Conservation (phyloP, 2,113 vertebrate genomes). For the Carollia perspicillata region DNA sequence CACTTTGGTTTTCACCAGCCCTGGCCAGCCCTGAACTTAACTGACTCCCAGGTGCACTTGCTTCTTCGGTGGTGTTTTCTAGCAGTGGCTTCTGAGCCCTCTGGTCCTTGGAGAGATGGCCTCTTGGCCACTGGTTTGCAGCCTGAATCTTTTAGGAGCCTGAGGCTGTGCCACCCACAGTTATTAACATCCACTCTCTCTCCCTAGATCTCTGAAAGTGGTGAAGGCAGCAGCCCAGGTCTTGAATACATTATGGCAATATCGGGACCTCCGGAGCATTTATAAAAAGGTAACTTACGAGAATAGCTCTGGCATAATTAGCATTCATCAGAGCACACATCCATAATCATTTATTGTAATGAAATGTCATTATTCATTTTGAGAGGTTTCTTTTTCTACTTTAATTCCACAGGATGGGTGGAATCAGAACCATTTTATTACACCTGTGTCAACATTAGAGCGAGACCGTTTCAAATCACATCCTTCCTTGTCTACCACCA, state of each 20-base stretch:
- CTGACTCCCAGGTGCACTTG: neutral
- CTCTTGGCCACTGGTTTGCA: neutral
- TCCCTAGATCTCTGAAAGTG: constrained; percentile 93
- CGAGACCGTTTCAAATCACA: constrained; percentile 96
- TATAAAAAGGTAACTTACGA: constrained; percentile 94
- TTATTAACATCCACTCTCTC: constrained; percentile 17
- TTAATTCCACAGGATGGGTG: constrained; percentile 90
- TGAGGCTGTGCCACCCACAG: neutral
- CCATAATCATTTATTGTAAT: constrained; percentile 31
- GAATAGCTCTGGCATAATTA: constrained; percentile 39
- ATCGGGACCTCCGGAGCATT: constrained; percentile 96
- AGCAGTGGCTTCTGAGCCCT: neutral
- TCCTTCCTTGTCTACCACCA: constrained; percentile 91
- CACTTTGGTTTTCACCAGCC: neutral
- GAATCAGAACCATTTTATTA: constrained; percentile 99
- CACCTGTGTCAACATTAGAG: constrained; percentile 95
- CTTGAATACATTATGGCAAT: constrained; percentile 97
- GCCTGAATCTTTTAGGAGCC: neutral
- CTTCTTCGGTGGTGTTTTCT: neutral
- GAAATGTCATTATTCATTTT: constrained; percentile 58
- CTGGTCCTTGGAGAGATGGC: neutral
- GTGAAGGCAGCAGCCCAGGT: constrained; percentile 98
- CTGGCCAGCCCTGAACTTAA: neutral
- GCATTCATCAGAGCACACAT: neutral
- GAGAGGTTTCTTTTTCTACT: constrained; percentile 51